Conservation (phyloP, 2,113 vertebrate species). For the Symphodus melops region DNA sequence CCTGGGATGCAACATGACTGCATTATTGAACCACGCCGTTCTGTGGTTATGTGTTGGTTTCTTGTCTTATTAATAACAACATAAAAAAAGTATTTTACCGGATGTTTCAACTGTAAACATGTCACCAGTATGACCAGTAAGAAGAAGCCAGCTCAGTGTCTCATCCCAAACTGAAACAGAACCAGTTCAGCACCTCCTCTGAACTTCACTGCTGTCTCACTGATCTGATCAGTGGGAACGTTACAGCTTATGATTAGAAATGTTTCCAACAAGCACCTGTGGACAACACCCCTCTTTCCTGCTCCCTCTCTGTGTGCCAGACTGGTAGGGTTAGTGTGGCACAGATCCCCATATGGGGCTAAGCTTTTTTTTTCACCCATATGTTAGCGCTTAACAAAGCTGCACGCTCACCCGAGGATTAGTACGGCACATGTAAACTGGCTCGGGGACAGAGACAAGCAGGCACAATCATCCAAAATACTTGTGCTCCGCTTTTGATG, state of each 20-base stretch:
- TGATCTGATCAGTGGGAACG: background rate
- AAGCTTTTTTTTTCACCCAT: constrained; percentile 69
- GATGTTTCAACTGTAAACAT: background rate
- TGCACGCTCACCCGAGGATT: constrained; percentile 46
- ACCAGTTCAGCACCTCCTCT: background rate
- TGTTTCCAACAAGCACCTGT: constrained; percentile 17
- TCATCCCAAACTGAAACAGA: background rate
- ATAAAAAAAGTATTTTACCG: background rate
- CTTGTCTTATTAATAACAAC: background rate
- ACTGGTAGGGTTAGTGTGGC: constrained; percentile 31
- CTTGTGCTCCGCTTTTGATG: background rate
- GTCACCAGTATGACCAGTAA: background rate
- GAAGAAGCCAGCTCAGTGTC: no score
- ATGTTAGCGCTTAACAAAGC: constrained; percentile 55
- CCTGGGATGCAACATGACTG: constrained; percentile 23
- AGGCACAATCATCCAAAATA: constrained; percentile 19
- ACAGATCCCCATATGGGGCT: constrained; percentile 37
- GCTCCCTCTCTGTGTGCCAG: background rate
- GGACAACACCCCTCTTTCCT: background rate
- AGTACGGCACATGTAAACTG: constrained; percentile 53
- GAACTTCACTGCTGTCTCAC: background rate
- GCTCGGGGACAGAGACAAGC: background rate
- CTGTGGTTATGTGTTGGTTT: background rate
- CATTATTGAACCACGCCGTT: background rate
- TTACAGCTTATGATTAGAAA: constrained; percentile 12